These are phyloP conservation scores for Venturia canescens DNA, from an alignment of 1,140 invertebrate genomes.

Conservation along the genomic window DNA sequence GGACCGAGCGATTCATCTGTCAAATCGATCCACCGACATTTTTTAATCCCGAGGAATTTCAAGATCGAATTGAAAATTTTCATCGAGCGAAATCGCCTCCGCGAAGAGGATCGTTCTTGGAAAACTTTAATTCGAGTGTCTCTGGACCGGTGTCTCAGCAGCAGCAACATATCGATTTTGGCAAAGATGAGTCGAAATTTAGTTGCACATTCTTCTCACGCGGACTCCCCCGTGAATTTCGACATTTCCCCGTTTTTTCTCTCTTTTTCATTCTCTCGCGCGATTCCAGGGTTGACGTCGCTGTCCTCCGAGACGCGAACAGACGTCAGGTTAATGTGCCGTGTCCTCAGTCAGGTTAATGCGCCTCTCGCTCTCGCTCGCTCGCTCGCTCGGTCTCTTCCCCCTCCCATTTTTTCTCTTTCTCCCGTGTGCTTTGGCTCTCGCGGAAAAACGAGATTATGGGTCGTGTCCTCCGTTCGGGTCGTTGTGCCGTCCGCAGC, in stretches of 20 bases:
- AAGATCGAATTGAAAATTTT: no score
- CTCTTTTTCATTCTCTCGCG: background rate
- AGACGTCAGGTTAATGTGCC: constrained; percentile 46
- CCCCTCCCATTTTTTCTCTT: constrained; percentile 25
- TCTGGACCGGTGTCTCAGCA: no score
- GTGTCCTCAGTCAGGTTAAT: constrained; percentile 38
- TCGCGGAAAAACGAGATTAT: constrained; percentile 35
- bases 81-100: no score
- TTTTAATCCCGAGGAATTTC: no score
- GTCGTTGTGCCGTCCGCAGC: constrained; percentile 17
- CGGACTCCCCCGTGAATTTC: background rate
- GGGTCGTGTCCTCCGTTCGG: constrained; percentile 27
- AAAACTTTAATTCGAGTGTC: no score
- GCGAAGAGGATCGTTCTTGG: no score
- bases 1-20: no score
- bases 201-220: background rate
- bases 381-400: constrained; percentile 4
- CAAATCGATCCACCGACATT: no score
- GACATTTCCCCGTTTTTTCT: background rate
- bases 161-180: no score
- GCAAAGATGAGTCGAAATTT: no score
- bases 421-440: constrained; percentile 11
- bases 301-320: constrained; percentile 5
- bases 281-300: constrained; percentile 9
- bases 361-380: constrained; percentile 16